Evolutionary conservation across 2,888 invertebrate genomes (phyloP), one percentile per base, ranked within the genome.

Genomic region (Drosophila gaucha): DNA sequence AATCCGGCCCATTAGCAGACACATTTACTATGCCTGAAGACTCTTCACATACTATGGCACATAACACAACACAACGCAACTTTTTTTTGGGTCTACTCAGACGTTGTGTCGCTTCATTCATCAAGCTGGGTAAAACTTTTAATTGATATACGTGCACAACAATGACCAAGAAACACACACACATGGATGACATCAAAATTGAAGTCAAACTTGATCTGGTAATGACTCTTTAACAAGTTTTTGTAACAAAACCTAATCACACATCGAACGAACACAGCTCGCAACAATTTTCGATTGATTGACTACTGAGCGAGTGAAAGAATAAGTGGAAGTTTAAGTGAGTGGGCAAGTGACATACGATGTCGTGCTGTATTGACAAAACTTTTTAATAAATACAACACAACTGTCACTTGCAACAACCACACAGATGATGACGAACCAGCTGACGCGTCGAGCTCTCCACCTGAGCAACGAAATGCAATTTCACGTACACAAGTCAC

Each of bases 311-410:
- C 20, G 38, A 10, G 30, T 10, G 36, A 6, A 6, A 41, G 43
- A 30, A 20, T 41, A 43, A 43, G 31, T 31, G 31, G 28, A 10
- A 28, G 12, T 4, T 14, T 20, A 16, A 39, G 20, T 30, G 28
- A 24, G 35, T 28, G 18, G 18, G 20, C 57, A 56, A 76, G 52
- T 60, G 66, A 76, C 51, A 67, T 18, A 57, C 33, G 49, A 38
- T 51, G 72, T 57, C 76, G 46, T 14, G 41, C 24, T 39, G 49
- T 74, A 75, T 78, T 74, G 75, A 78, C 75, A 74, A 74, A 78
- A 74, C 68, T 69, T 82, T 82, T 82, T 87, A 82, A 82, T 86
- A 82, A 86, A 87, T 80, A 75, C 67, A 82, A 68, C 83, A 78
- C 72, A 87, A 85, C 79, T 86, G 82, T 87, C 82, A 87, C 73